Base-by-base conservation (phyloP, 2,888 invertebrate species). In the Rhimphoctona megacephalus region DNA sequence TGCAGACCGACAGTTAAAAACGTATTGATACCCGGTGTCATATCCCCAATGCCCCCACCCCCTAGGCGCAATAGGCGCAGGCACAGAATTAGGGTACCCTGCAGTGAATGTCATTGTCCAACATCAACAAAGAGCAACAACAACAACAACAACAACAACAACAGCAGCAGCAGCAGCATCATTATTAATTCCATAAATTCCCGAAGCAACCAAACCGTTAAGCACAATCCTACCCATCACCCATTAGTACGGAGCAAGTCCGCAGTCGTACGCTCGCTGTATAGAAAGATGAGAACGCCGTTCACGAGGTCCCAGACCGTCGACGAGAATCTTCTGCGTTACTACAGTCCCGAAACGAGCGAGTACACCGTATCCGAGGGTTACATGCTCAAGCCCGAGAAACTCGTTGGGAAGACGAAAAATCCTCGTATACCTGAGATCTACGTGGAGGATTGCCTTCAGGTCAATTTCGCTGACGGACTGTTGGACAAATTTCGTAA, bases 1-100 rank as follows among this genome's bases (percentile, higher is more conserved):
- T 94, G 90, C 94, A 94, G 94, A 94, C 93, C 94, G 93, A 93
- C 94, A 94, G 93, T 94, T 94, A 94, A 94, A 94, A 94, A 93
- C 94, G 94, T 94, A 92, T 93, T 92, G 92, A 93, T 94, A 94
- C 94, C 94, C 94, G 93, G 93, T 94, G 94, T 94, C 94, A 93
- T 93, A 92, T 94, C 92, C 93, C 94, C 93, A 90, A 91, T 92
- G 91, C 92, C 93, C 92, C 90, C 90, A 92, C 92, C 93, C 94
- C 91, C 91, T 94, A 94, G 94, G 93, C 94, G 94, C 94, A 92
- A 91, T 94, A 94, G 94, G 94, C 94, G 94, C 92, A 94, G 92
- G 93, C 94, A 94, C 94, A 94, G 93, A 92, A 91, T 94, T 94
- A 94, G 94, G 93, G 92, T 94, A 92, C 93, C 94, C 90, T 94